Percentiles rank a stretch among this genome's conserved stretches.
Conservation (phyloP, 1,140 invertebrate species). For the Artemia franciscana region DNA sequence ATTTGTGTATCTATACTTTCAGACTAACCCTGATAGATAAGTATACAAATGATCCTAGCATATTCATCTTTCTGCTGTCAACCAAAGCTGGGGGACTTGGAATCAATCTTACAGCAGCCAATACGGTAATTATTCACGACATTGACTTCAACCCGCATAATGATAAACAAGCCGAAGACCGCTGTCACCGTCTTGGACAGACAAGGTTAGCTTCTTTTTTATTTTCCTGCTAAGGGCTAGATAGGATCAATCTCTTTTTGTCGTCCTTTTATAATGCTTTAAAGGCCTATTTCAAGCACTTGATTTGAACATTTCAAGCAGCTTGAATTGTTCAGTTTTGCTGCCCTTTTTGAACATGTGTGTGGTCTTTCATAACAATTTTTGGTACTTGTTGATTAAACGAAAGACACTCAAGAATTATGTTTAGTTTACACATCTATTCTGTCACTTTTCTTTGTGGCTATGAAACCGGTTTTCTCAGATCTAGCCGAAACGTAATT, state of each 20-base stretch:
- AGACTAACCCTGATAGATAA: slow-evolving; percentile 29
- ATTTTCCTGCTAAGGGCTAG: neutral
- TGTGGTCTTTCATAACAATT: no score
- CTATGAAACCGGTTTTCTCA: no score
- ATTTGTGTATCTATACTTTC: no score
- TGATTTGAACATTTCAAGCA: neutral
- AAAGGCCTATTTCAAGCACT: neutral
- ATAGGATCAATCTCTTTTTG: neutral
- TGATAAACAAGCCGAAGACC: slow-evolving; percentile 90
- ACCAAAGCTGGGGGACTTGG: slow-evolving; percentile 32
- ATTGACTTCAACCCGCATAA: slow-evolving; percentile 78
- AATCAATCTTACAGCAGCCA: slow-evolving; percentile 31
- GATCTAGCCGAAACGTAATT: no score
- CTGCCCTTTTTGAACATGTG: no score
- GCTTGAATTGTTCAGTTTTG: neutral
- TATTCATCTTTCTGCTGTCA: slow-evolving; percentile 31
- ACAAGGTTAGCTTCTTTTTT: slow-evolving; percentile 29
- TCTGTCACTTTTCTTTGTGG: no score
- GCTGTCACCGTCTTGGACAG: slow-evolving; percentile 85
- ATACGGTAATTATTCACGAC: slow-evolving; percentile 32
- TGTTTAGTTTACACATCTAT: no score
- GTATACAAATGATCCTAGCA: slow-evolving; percentile 23
- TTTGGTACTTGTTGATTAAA: no score
- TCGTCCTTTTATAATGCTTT: neutral
- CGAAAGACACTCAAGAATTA: no score